Evolutionary conservation across 2,888 invertebrate species (phyloP), one percentile per base, ranked within the genome.

Genomic region (Cryptosula pallasiana): DNA sequence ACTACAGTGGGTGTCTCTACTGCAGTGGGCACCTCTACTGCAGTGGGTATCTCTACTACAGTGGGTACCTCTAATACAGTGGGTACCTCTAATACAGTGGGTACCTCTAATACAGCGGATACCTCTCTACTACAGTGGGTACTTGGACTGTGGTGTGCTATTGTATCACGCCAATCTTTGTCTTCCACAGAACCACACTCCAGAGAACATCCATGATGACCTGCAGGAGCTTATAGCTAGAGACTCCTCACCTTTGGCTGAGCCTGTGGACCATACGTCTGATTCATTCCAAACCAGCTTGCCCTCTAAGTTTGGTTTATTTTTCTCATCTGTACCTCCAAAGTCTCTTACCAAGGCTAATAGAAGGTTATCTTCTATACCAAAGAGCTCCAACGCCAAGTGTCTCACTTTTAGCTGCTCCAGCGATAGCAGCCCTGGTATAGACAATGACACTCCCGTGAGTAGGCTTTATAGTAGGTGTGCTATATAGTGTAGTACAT

Each of bases 181-280:
- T n/a, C n/a, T n/a, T n/a, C n/a, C n/a, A n/a, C 32, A 63, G 63
- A 63, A 63, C n/a, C 63, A 63, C 63, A 63, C 63, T 29, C 63
- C 63, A 63, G 63, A 63, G 34, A 63, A 63, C 32, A 63, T 63
- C 2, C 63, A 63, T 27, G 63, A 63, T n/a, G 63, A 63, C 63
- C 63, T 63, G 20, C 63, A 63, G 32, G 63, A 63, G 34, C n/a
- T 63, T 2, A 63, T 63, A 63, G 63, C 63, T 32, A 20, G 32
- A 9, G 63, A 63, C 27, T 63, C 63, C 32, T 63, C 63, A 32
- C 63, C 63, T 29, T 32, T 63, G 32, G 63, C 63, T 13, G 29
- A 63, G 32, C 63, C 63, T 27, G 32, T 63, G 32, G 63, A 63
- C 63, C 13, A 20, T 16, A 27, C 29, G 3, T 32, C 20, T 16